These are phyloP conservation scores for Sardinella longiceps DNA, from an alignment of 2,797 vertebrate genomes.

Conservation along the genomic window DNA sequence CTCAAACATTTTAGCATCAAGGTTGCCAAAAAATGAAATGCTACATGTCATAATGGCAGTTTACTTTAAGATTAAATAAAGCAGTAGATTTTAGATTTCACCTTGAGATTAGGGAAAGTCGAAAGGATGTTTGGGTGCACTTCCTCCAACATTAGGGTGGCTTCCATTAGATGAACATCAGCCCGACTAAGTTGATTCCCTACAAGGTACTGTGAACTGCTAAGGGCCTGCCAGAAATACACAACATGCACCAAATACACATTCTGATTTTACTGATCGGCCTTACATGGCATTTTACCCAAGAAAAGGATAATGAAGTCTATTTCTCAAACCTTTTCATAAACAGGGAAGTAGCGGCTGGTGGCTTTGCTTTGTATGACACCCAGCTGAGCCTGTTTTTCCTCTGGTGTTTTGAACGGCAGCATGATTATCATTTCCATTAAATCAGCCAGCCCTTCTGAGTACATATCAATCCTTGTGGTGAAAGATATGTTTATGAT, in stretches of 20 bases:
- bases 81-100: slow-evolving; percentile 47
- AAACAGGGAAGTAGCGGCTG: slow-evolving; percentile 82
- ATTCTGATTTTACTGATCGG: background rate
- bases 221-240: slow-evolving; percentile 71
- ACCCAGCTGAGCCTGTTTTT: slow-evolving; percentile 66
- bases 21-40: too few species aligned
- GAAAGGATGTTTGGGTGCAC: slow-evolving; percentile 72
- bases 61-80: too few species aligned
- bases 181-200: slow-evolving; percentile 82
- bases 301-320: background rate
- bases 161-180: slow-evolving; percentile 85
- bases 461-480: slow-evolving; percentile 85
- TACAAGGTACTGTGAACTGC: slow-evolving; percentile 77
- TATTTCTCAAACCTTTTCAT: slow-evolving; percentile 78
- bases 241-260: background rate
- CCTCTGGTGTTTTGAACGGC: slow-evolving; percentile 63
- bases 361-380: slow-evolving; percentile 76
- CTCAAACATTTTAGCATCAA: too few species aligned
- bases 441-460: slow-evolving; percentile 81
- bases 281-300: background rate
- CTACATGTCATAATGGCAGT: too few species aligned
- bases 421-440: slow-evolving; percentile 76
- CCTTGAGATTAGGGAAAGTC: slow-evolving; percentile 79
- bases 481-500: background rate
- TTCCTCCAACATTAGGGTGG: slow-evolving; percentile 83